These are phyloP conservation scores for Tuta absoluta DNA, from an alignment of 2,888 invertebrate species.

Conservation along the genomic window DNA sequence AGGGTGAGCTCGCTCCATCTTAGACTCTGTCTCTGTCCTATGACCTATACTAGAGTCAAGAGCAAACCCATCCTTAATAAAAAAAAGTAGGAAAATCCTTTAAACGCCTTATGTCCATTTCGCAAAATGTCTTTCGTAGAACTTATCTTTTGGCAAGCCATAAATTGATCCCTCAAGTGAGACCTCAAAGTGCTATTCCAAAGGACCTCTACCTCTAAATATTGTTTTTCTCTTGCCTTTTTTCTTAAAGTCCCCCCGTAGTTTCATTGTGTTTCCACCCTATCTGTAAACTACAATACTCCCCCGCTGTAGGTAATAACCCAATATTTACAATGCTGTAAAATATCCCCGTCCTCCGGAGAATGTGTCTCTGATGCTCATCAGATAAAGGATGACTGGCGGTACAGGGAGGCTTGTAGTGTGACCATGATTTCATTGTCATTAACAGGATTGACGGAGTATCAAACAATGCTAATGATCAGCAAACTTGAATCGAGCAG, in stretches of 20 bases:
- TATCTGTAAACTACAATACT: not conserved
- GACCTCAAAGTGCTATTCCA: too few relatives aligned
- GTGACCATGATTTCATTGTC: not conserved
- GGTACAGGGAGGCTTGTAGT: conserved; percentile 2
- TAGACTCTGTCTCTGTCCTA: too few relatives aligned
- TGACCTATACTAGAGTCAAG: too few relatives aligned
- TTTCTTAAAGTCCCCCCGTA: not conserved
- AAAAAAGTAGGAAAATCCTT: too few relatives aligned
- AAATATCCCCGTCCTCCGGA: not conserved
- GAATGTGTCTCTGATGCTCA: conserved; percentile 15
- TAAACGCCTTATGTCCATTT: too few relatives aligned
- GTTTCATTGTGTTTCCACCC: not conserved
- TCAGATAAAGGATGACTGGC: conserved; percentile 16
- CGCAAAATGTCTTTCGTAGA: too few relatives aligned
- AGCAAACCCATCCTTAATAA: too few relatives aligned
- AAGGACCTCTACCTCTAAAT: not conserved
- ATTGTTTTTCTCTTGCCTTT: not conserved
- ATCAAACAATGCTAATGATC: too few relatives aligned
- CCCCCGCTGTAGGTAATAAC: not conserved
- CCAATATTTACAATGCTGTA: conserved; percentile 8
- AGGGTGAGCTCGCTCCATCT: too few relatives aligned
- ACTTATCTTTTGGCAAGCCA: too few relatives aligned
- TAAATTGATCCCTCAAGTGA: too few relatives aligned
- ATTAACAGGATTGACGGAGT: not conserved
- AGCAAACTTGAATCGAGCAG: too few relatives aligned